Evolutionary conservation across 2,888 invertebrate genomes (phyloP), one percentile per base, ranked within the genome.

Genomic region (Diadegma fenestrale): DNA sequence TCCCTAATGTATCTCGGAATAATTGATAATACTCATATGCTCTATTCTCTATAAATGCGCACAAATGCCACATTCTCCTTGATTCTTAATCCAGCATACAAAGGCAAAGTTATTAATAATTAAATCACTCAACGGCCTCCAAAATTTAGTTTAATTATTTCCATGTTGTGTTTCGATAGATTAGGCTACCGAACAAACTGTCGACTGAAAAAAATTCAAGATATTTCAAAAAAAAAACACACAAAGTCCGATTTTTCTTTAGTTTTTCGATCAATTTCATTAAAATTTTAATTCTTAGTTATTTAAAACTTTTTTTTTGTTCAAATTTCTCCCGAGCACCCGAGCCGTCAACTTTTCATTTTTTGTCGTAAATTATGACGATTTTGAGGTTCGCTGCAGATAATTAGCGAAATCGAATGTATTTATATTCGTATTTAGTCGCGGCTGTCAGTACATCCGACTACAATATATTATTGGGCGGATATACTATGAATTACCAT

Each of bases 1-100:
- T 76, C 64, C 33, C 76, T 78, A 78, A 78, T 78, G 41, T 68
- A 54, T 68, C 66, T 33, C 12, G 54, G 41, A 78, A 68, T 68
- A 51, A 76, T 76, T 64, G 64, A 76, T 76, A 76, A 76, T 41
- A 33, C 51, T 64, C 63, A 48, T 66, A 51, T 66, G 43, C 43
- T 26, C 43, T 45, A 30, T 45, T 14, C 19, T 19, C 45, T 30
- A 19, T n/a, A 61, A 19, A 41, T 43, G 22, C 61, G 12, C 7
- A 6, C 45, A 41, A 58, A 61, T 33, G 54, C 8, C 41, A 54
- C 17, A 30, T 75, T 75, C 63, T 61, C 75, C 22, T 45, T 61
- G 41, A 75, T 14, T 37, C 19, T 54, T 19, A 71, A 71, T 69
- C n/a, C 48, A 48, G 33, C n/a, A 48, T 30, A 30, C n/a, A 72